Conservation (phyloP, 2,888 invertebrate species). For the Portevinia maculata region DNA sequence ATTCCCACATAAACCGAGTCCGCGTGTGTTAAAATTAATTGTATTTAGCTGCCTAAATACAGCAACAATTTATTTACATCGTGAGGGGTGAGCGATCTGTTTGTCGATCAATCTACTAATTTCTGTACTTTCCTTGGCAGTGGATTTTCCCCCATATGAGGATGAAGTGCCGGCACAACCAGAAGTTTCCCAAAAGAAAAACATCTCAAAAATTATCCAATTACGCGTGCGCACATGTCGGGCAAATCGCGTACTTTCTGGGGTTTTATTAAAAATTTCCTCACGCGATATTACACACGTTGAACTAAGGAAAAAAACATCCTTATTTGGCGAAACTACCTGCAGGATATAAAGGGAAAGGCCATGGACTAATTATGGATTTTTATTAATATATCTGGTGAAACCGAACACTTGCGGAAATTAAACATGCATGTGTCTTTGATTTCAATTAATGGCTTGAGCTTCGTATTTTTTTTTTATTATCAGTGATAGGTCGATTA, state of each 20-base stretch:
- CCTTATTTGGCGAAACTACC: constrained; percentile 25
- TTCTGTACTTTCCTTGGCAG: constrained; percentile 60
- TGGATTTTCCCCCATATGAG: constrained; percentile 66
- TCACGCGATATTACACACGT: constrained; percentile 61
- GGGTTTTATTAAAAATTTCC: constrained; percentile 69
- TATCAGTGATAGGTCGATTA: too few species aligned
- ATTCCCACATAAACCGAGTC: constrained; percentile 34
- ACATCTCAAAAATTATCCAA: constrained; percentile 55
- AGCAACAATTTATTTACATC: constrained; percentile 8
- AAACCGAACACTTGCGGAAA: constrained; percentile 5
- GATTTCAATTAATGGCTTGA: background rate
- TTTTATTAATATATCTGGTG: constrained; percentile 35
- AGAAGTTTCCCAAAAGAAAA: constrained; percentile 57
- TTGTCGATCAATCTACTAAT: constrained; percentile 23
- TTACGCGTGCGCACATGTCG: constrained; percentile 67
- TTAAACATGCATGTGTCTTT: background rate
- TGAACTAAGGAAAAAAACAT: constrained; percentile 4
- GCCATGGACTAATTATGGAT: constrained; percentile 55
- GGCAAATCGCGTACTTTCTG: constrained; percentile 69
- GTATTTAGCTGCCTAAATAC: constrained; percentile 53
- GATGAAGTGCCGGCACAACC: constrained; percentile 12
- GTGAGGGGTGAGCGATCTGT: constrained; percentile 48
- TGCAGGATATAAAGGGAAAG: constrained; percentile 38
- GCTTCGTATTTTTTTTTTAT: too few species aligned
- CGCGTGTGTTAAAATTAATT: constrained; percentile 68